Conservation (phyloP, 2,113 vertebrate species). For the Onychorhynchus coronatus region DNA sequence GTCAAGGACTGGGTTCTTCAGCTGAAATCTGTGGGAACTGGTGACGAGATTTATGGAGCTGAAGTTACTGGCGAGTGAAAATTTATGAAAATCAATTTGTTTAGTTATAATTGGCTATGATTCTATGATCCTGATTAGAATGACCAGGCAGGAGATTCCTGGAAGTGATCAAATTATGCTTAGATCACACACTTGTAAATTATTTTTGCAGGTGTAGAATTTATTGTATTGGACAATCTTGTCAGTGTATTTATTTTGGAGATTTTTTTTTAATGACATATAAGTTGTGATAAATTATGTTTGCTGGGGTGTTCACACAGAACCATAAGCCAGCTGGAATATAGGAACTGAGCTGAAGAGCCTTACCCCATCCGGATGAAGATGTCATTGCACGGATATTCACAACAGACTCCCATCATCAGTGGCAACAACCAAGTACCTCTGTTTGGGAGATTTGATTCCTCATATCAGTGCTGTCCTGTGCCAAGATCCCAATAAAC, state of each 20-base stretch:
- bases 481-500: not conserved
- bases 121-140: not conserved
- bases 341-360: not conserved
- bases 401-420: not conserved
- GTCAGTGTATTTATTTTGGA: not conserved
- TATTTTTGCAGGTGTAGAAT: not conserved
- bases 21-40: not conserved
- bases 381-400: not conserved
- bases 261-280: not conserved
- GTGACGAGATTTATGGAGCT: not conserved
- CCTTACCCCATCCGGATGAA: not conserved
- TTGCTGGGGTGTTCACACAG: not conserved
- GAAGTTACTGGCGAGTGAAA: not conserved
- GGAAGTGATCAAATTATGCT: not conserved
- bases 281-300: not conserved
- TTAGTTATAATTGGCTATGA: not conserved
- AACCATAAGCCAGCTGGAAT: not conserved
- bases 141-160: not conserved
- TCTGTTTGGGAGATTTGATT: not conserved
- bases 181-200: not conserved
- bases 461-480: not conserved
- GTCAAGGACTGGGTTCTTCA: not conserved
- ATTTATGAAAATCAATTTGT: not conserved
- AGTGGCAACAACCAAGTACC: not conserved
- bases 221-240: not conserved